Evolutionary conservation across 2,113 vertebrate species (phyloP), one percentile per base, ranked within the genome.

Genomic region (Sphyrna mokarran): DNA sequence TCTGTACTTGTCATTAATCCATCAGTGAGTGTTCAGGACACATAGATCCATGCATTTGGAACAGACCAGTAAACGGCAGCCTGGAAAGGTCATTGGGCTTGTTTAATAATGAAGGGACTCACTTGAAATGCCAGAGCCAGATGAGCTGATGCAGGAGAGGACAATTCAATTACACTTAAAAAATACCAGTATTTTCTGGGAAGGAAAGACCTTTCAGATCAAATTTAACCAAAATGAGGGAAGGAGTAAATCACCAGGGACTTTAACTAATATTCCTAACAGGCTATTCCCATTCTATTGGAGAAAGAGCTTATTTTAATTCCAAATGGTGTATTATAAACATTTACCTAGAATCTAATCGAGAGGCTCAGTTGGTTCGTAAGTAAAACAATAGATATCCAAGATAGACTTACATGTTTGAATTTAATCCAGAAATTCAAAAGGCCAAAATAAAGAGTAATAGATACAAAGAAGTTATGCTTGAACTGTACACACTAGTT

Each of bases 51-150:
- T 6, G 26, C 13, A 0, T 33, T 43, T 83, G 80, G 80, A 83
- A 18, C 16, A 1, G 48, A 48, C 48, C 48, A 48, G 48, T 48
- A 48, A 48, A 48, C 48, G 48, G 48, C 48, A 54, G 54, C 87
- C 23, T 61, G 87, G 1, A 90, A 90, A 90, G 54, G 54, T 90
- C 87, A 90, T 90, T 61, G 48, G 54, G 29, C 87, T 33, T 61
- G 48, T 90, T 90, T 61, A 58, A 33, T 90, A 90, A 90, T 90
- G 29, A 90, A 90, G 54, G 54, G 87, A 90, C 26, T 29, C 54
- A 61, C 54, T 90, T 90, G 54, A 90, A 90, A 90, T 90, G 87
- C 54, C 87, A 90, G 87, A 26, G 29, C 2, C 26, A 90, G 87
- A 61, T 90, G 87, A 58, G 29, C 87, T 61, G 54, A 90, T 5